Percentiles rank a stretch among this genome's conserved stretches.
Conservation (phyloP, 2,113 vertebrate species). For the Okapia johnstoni region DNA sequence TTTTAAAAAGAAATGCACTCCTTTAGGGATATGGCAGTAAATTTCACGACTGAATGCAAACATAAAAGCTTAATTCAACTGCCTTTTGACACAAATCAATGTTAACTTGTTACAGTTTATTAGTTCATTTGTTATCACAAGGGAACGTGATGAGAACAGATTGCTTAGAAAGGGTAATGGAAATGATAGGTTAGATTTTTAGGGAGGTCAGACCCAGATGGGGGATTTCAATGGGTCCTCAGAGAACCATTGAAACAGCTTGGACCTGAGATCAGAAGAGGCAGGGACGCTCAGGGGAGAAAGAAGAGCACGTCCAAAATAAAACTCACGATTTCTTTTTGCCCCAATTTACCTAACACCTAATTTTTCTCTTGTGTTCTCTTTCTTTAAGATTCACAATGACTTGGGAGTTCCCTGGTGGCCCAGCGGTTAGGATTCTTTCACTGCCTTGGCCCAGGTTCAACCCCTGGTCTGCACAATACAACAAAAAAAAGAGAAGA, state of each 20-base stretch:
- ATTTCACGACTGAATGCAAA: not conserved
- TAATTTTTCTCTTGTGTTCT: not conserved
- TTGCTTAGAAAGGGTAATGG: not conserved
- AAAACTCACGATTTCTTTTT: not conserved
- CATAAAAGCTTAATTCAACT: not conserved
- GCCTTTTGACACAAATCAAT: not conserved
- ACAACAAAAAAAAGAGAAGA: not conserved
- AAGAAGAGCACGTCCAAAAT: not conserved
- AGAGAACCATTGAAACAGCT: not conserved
- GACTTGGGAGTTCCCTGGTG: not conserved
- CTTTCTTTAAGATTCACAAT: not conserved
- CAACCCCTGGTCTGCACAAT: not conserved
- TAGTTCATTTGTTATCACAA: not conserved
- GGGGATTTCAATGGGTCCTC: not conserved
- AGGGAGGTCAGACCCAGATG: not conserved
- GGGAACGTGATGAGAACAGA: not conserved
- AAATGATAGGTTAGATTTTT: not conserved
- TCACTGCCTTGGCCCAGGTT: not conserved
- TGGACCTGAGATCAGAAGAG: not conserved
- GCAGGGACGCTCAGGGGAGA: not conserved
- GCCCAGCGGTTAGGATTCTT: not conserved
- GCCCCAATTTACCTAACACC: not conserved
- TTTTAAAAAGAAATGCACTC: not conserved
- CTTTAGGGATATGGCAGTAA: not conserved
- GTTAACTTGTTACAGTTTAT: not conserved